These are phyloP conservation scores for Anguilla japonica DNA, from an alignment of 2,113 vertebrate species.

Conservation along the genomic window DNA sequence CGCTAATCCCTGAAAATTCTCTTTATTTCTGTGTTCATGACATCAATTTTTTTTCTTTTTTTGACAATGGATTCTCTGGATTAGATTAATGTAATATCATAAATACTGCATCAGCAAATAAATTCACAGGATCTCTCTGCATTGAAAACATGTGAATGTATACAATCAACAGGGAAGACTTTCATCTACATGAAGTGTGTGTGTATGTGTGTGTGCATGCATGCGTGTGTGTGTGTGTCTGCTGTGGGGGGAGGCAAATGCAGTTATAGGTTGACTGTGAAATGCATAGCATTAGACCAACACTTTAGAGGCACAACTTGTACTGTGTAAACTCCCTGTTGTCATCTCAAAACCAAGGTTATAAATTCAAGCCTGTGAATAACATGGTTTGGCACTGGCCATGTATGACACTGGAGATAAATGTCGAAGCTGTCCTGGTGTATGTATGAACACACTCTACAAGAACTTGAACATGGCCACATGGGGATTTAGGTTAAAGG, in stretches of 20 bases:
- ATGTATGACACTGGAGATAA: neutral
- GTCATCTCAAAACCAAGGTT: neutral
- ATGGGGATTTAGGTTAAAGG: neutral
- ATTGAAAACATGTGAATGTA: neutral
- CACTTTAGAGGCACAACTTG: no score
- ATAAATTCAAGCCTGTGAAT: neutral
- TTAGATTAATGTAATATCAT: neutral
- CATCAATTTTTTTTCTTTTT: neutral
- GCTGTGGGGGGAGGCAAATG: neutral
- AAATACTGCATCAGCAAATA: neutral
- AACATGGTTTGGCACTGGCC: neutral
- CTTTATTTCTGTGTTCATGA: neutral
- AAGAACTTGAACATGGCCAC: neutral
- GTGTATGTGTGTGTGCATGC: no score
- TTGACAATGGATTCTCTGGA: neutral
- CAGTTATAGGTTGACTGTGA: neutral
- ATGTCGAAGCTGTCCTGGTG: neutral
- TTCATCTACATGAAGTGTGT: no score
- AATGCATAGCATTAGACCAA: neutral
- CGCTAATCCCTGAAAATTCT: neutral
- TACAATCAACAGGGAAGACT: neutral
- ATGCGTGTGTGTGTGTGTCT: no score
- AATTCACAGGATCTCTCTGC: no score
- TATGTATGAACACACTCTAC: neutral
- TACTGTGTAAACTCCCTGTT: neutral